A percentile compares a stretch with the other conserved stretches of the same genome.
phyloP scores from a whole-genome alignment of 2,797 vertebrate genomes.

The Phoeniculus purpureus region DNA sequence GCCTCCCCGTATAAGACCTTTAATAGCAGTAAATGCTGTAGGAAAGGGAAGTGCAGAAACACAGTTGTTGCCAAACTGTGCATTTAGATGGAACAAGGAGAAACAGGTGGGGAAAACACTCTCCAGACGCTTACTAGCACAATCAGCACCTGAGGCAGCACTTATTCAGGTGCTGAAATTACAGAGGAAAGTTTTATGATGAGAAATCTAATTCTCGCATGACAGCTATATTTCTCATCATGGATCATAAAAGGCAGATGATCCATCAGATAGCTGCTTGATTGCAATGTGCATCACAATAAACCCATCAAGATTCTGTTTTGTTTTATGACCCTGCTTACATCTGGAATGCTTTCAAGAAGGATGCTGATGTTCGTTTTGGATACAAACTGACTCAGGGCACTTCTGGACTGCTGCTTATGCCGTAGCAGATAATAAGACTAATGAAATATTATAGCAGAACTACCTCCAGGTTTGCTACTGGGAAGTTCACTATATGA shows the following conservation, averaged over 20 bases:
- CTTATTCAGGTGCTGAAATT: constrained; percentile 72
- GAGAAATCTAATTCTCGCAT: constrained; percentile 51
- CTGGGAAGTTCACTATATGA: background rate
- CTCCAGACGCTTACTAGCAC: constrained; percentile 56
- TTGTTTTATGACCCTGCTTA: constrained; percentile 70
- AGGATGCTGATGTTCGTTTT: constrained; percentile 45
- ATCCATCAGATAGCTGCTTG: constrained; percentile 68
- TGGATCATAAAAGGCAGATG: constrained; percentile 75
- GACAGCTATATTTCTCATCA: constrained; percentile 70
- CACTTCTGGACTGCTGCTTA: constrained; percentile 57
- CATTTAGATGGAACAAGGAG: constrained; percentile 34
- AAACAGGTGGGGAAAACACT: constrained; percentile 54
- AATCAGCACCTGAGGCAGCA: constrained; percentile 34
- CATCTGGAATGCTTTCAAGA: constrained; percentile 77
- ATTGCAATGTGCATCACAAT: constrained; percentile 64
- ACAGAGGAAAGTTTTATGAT: constrained; percentile 55
- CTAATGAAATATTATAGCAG: constrained; percentile 42
- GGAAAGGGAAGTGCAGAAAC: background rate
- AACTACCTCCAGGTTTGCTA: constrained; percentile 36
- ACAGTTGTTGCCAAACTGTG: constrained; percentile 29
- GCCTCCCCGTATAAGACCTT: background rate
- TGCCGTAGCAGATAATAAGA: background rate
- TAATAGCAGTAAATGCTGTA: constrained; percentile 47
- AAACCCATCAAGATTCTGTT: constrained; percentile 76
- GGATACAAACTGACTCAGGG: constrained; percentile 51